Percentiles rank a stretch among this genome's conserved stretches.
phyloP scores from a whole-genome alignment of 1,140 invertebrate species.

The Cyclargus thomasi region DNA sequence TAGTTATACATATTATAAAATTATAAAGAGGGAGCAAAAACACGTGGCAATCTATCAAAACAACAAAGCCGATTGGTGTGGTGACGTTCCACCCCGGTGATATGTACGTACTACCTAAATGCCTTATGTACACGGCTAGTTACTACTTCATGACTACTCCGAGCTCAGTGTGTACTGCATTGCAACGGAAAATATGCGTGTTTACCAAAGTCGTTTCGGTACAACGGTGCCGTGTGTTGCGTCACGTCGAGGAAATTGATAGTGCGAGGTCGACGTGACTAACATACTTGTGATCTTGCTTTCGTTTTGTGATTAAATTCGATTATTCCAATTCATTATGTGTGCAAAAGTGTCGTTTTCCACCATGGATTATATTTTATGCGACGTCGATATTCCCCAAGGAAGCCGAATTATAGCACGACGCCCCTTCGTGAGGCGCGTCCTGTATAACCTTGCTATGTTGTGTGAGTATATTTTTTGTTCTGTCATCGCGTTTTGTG shows the following conservation, averaged over 20 bases:
- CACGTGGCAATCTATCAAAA: slow-evolving; percentile 71
- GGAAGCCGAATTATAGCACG: slow-evolving; percentile 64
- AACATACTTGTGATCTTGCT: slow-evolving; percentile 60
- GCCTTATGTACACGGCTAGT: slow-evolving; percentile 74
- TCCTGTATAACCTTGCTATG: slow-evolving; percentile 69
- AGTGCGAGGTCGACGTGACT: slow-evolving; percentile 72
- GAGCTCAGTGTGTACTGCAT: slow-evolving; percentile 75
- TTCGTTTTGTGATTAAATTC: slow-evolving; percentile 45
- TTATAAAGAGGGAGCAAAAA: slow-evolving; percentile 53
- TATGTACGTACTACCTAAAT: slow-evolving; percentile 75
- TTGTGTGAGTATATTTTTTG: slow-evolving; percentile 66
- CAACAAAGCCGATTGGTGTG: slow-evolving; percentile 73
- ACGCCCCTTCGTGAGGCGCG: slow-evolving; percentile 56
- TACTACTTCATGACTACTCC: slow-evolving; percentile 74
- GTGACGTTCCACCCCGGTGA: slow-evolving; percentile 73
- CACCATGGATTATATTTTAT: slow-evolving; percentile 55
- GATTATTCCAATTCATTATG: slow-evolving; percentile 34
- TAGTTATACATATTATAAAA: slow-evolving; percentile 30
- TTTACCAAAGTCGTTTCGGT: slow-evolving; percentile 74
- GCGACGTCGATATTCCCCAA: slow-evolving; percentile 54
- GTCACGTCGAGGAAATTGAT: slow-evolving; percentile 73
- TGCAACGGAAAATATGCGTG: slow-evolving; percentile 75
- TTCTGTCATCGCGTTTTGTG: slow-evolving; percentile 29
- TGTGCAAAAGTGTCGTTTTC: slow-evolving; percentile 45
- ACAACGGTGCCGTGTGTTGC: slow-evolving; percentile 73